Base-by-base conservation (phyloP, 1,140 invertebrate genomes). In the Hylyphantes graminicola region DNA sequence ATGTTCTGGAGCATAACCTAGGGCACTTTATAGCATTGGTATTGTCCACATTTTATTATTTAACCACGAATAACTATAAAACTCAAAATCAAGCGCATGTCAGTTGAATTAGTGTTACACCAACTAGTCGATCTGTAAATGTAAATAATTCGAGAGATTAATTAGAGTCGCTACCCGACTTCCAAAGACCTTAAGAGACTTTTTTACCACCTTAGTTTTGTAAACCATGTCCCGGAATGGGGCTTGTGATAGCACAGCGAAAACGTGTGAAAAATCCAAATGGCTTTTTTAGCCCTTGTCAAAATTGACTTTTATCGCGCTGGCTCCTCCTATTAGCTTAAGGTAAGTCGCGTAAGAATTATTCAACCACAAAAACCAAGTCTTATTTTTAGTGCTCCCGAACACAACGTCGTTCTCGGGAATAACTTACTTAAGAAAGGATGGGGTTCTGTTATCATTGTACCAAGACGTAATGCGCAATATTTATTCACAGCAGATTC, bases 61-160 rank as follows among this genome's bases (percentile, higher is more conserved):
- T 35, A 35, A 35, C 35, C 35, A 35, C 35, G 35, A 5, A 35
- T 35, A 35, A 35, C 35, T 35, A 35, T 35, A 35, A 35, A 35
- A 35, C 1, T 35, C 35, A 35, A 35, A 35, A 35, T 35, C 35
- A 35, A 35, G 35, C 35, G 35, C 5, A 35, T 35, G 35, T 35
- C 5, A 35, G 2, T 35, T 35, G 35, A 1, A 35, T 2, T 35
- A 35, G 35, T 35, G 35, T 35, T 35, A 35, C 35, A 35, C 35
- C 35, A 35, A 35, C 35, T 35, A 35, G 35, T 35, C 35, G 35
- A 35, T 35, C 59, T 82, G 80, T 82, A 82, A 82, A 82, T 82
- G 80, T 82, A 82, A 82, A 82, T 82, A 82, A 82, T 75, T 74
- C 57, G 80, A 50, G 57, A 82, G 80, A 82, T 82, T 82, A 82